Conservation (phyloP, 2,888 invertebrate species). For the Onchidella celtica region DNA sequence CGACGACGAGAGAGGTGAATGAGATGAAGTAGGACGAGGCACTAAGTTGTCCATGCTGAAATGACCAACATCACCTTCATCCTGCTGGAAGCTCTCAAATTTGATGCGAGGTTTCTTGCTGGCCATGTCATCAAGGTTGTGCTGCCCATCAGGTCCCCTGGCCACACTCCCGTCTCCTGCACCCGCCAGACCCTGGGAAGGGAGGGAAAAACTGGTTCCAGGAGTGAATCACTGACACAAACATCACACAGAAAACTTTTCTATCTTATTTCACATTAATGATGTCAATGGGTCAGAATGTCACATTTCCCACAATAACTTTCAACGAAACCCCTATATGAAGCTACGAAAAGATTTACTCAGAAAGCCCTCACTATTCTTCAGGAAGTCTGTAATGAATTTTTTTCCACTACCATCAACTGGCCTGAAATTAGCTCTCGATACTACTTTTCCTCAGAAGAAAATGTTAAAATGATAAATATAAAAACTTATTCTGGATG, state of each 20-base stretch:
- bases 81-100: slow-evolving; percentile 23
- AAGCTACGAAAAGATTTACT: too few species aligned
- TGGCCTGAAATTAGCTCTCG: too few species aligned
- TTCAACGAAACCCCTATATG: too few species aligned
- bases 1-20: slow-evolving; percentile 19
- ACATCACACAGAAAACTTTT: slow-evolving; percentile 19
- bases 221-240: slow-evolving; percentile 16
- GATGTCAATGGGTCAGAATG: too few species aligned
- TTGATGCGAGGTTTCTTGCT: slow-evolving; percentile 37
- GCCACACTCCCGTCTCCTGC: slow-evolving; percentile 11
- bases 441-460: too few species aligned
- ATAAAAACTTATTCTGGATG: too few species aligned
- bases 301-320: too few species aligned
- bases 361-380: too few species aligned
- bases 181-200: slow-evolving; percentile 45
- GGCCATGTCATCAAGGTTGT: slow-evolving; percentile 13
- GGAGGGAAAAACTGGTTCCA: slow-evolving; percentile 48
- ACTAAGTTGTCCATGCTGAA: not conserved
- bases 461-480: too few species aligned
- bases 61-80: slow-evolving; percentile 33
- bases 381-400: too few species aligned
- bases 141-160: not conserved
- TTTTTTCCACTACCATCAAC: too few species aligned
- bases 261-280: too few species aligned
- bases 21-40: slow-evolving; percentile 8